These are phyloP conservation scores for Nothobranchius furzeri DNA, from an alignment of 2,113 vertebrate species.

Conservation along the genomic window DNA sequence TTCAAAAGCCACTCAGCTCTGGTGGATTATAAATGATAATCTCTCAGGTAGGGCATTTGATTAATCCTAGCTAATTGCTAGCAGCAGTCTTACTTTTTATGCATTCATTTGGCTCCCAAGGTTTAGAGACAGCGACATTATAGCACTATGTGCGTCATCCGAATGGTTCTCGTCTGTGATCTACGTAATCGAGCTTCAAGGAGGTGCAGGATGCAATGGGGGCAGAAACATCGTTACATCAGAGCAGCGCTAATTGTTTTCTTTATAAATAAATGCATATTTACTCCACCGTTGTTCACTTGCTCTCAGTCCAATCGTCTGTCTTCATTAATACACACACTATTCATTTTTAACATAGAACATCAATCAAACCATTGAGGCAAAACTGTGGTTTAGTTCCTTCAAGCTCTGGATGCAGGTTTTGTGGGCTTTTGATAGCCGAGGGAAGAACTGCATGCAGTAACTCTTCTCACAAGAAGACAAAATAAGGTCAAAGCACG, in stretches of 20 bases:
- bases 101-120: conserved; percentile 58
- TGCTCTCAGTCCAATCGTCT: conserved; percentile 25
- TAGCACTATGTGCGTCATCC: conserved; percentile 38
- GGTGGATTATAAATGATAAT: conserved; percentile 64
- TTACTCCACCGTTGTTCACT: conserved; percentile 29
- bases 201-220: conserved; percentile 1
- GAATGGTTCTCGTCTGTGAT: conserved; percentile 21
- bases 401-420: not conserved
- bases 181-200: conserved; percentile 23
- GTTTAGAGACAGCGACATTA: conserved; percentile 41
- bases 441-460: conserved; percentile 25
- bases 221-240: conserved; percentile 27
- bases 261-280: conserved; percentile 32
- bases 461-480: conserved; percentile 40
- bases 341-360: conserved; percentile 10
- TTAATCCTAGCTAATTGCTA: conserved; percentile 62
- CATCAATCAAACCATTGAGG: conserved; percentile 7
- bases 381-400: not conserved
- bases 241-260: conserved; percentile 44
- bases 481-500: conserved; percentile 25
- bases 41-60: conserved; percentile 63
- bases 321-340: conserved; percentile 36
- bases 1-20: conserved; percentile 37
- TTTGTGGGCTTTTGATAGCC: conserved; percentile 24
- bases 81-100: conserved; percentile 49